A percentile compares a stretch with the other conserved stretches of the same genome.
These are phyloP conservation scores for Drosophila prosaltans DNA, from an alignment of 1,140 invertebrate species.

Conservation along the genomic window DNA sequence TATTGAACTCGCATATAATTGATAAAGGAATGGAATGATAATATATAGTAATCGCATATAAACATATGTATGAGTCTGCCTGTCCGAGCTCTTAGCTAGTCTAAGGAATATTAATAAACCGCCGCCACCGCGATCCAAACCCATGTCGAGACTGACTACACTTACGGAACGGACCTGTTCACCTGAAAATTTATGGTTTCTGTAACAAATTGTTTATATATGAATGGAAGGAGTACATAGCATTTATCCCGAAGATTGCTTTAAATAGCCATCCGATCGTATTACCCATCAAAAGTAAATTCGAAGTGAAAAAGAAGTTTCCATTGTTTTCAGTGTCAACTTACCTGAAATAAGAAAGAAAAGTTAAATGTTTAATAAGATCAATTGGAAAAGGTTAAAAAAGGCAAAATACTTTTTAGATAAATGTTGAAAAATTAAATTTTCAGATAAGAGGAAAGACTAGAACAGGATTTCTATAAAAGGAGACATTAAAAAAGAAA, in stretches of 20 bases:
- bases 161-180: not conserved
- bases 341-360: conserved; percentile 58
- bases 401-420: too few species aligned
- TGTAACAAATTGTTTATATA: conserved; percentile 6
- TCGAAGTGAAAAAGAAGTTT: conserved; percentile 21
- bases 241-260: not conserved
- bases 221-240: not conserved
- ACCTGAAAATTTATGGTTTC: conserved; percentile 22
- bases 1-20: conserved; percentile 69
- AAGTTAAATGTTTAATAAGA: not conserved
- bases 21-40: conserved; percentile 45
- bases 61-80: not conserved
- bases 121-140: not conserved
- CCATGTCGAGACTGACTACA: not conserved
- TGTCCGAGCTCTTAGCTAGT: conserved; percentile 21
- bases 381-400: too few species aligned
- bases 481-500: too few species aligned
- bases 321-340: conserved; percentile 21
- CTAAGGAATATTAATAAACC: conserved; percentile 26
- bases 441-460: too few species aligned
- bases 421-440: too few species aligned
- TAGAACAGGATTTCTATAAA: too few species aligned
- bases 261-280: conserved; percentile 3
- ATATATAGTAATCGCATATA: not conserved
- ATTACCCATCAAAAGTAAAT: conserved; percentile 2